Conservation (phyloP, 2,113 vertebrate genomes). For the Callipepla squamata region DNA sequence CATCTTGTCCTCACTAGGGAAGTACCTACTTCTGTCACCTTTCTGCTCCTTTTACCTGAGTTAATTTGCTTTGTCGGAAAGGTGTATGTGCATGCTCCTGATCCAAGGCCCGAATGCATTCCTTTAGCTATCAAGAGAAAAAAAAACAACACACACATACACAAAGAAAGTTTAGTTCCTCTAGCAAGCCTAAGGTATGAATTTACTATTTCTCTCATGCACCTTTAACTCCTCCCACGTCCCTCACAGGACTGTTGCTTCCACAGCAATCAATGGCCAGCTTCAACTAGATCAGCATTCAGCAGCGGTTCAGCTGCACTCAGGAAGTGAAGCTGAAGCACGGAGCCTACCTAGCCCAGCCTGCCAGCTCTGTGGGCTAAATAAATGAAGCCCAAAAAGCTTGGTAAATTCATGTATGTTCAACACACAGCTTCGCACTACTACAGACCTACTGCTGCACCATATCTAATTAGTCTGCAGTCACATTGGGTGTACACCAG, state of each 20-base stretch:
- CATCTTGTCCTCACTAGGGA: background rate
- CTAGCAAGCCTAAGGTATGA: background rate
- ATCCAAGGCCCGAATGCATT: slow-evolving; percentile 92
- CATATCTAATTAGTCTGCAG: background rate
- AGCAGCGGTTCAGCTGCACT: background rate
- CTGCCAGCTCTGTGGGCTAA: fast-evolving
- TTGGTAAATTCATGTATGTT: background rate
- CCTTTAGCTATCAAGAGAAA: slow-evolving; percentile 84
- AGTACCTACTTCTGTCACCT: background rate
- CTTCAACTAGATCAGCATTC: background rate
- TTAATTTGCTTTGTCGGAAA: slow-evolving; percentile 94
- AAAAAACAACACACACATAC: background rate
- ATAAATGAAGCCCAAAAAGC: background rate
- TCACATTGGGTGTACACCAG: background rate
- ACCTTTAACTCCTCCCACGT: background rate
- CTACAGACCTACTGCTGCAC: background rate
- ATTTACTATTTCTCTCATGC: background rate
- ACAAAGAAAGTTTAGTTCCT: too few relatives aligned
- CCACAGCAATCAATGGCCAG: background rate
- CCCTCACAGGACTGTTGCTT: background rate
- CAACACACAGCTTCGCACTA: background rate
- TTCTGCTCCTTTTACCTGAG: slow-evolving; percentile 80
- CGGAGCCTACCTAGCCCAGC: background rate
- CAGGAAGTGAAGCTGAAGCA: background rate
- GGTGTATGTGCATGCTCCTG: slow-evolving; percentile 88